Evolutionary conservation across 2,888 invertebrate species (phyloP).

Genomic region (Drosophila greeni): DNA sequence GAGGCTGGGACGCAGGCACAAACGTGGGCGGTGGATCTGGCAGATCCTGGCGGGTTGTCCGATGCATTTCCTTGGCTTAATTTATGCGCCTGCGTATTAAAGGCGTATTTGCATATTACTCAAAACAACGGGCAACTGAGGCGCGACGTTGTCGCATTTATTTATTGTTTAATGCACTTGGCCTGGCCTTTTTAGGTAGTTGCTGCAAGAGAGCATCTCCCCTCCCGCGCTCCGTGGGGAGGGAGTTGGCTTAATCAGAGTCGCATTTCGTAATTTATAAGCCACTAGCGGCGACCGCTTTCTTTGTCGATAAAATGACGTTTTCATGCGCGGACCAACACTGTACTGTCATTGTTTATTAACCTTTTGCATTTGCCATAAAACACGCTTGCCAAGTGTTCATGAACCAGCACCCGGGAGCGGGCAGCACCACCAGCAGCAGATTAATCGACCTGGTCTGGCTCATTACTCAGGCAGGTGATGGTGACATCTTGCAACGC

Average conservation of each 20-base stretch:
- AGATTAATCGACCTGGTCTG: constrained; percentile 63
- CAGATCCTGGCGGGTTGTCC: constrained; percentile 48
- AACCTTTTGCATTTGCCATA: constrained; percentile 64
- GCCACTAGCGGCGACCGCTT: constrained; percentile 56
- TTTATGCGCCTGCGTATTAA: constrained; percentile 65
- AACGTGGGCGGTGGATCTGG: constrained; percentile 31
- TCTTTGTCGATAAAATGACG: constrained; percentile 66
- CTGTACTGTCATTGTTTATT: constrained; percentile 60
- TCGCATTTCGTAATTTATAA: constrained; percentile 62
- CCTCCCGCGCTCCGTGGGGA: constrained; percentile 2
- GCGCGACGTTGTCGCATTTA: constrained; percentile 60
- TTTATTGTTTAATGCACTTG: constrained; percentile 69
- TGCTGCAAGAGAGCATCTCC: constrained; percentile 13
- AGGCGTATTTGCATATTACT: constrained; percentile 70
- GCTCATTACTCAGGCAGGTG: constrained; percentile 54
- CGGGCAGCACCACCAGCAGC: constrained; percentile 28
- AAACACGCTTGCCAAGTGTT: constrained; percentile 55
- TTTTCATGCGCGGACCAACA: constrained; percentile 54
- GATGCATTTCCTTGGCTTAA: constrained; percentile 64
- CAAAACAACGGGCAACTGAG: constrained; percentile 56
- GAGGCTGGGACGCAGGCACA: constrained; percentile 30
- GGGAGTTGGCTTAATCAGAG: constrained; percentile 55
- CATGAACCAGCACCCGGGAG: constrained; percentile 27
- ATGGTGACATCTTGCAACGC: constrained; percentile 52
- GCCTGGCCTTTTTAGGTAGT: constrained; percentile 65